Base-by-base conservation (phyloP, 1,140 invertebrate genomes). In the Psilanteris sp. region DNA sequence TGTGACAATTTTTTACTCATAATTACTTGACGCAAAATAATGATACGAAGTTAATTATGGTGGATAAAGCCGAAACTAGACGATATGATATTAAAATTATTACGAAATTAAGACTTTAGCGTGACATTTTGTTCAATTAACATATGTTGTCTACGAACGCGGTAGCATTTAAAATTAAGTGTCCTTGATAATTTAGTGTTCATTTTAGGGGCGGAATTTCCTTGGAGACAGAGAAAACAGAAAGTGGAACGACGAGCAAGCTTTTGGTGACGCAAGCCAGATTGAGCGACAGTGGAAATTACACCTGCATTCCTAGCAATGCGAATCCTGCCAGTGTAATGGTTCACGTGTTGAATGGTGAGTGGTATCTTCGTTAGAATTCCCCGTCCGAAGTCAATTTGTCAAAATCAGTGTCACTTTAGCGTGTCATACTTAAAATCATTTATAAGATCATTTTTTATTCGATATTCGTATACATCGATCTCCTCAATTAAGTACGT, bases 271-370 rank as follows among this genome's bases (percentile, higher is more conserved):
- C 95, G 6, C 94, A 96, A 83, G 96, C 96, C 7, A 91, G 93
- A 13, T 90, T 95, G 31, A 91, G 91, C 18, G 96, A 97, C 89
- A 96, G 94, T 20, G 96, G 96, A 74, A 96, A 96, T 88, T 96
- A 96, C 86, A 96, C 94, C 13, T 96, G 95, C 85, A 92, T 94
- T 77, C 95, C 95, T 31, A 93, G 93, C 86, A 96, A 96, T 83
- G 95, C 96, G 20, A 93, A 95, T 81, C 94, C 95, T 8, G 95
- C 95, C 41, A 95, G 93, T 59, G 94, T 96, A 36, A 93, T 92
- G 71, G 95, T 97, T 73, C 95, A 97, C 87, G 96, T 97, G 15
- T 90, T 97, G 44, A 96, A 96, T 87, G 96, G 96, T 96, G 90
- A 91, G 90, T 71, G 32, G 29, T 64, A 54, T 78, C 43, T 68